A percentile compares a stretch with the other conserved stretches of the same genome.
These are phyloP conservation scores for Nettapus auritus DNA, from an alignment of 2,113 vertebrate genomes.

Conservation along the genomic window DNA sequence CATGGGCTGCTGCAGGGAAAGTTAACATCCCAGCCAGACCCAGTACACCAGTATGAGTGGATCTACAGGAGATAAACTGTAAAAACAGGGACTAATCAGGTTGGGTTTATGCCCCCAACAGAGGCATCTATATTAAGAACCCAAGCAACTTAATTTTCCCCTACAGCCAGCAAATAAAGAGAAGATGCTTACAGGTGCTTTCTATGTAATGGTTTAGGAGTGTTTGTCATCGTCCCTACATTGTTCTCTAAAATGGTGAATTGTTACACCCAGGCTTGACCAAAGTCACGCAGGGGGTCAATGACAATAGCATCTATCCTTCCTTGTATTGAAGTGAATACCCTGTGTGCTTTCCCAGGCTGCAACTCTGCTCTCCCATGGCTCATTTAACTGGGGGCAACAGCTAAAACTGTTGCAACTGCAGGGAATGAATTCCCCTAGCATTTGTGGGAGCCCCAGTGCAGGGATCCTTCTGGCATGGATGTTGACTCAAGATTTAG, in stretches of 20 bases:
- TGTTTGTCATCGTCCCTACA: too few relatives aligned
- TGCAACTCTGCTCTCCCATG: neutral
- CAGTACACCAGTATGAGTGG: too few relatives aligned
- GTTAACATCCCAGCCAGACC: too few relatives aligned
- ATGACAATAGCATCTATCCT: neutral
- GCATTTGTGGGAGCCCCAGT: neutral
- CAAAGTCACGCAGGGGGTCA: neutral
- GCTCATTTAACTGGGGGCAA: neutral
- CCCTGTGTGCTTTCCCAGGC: neutral
- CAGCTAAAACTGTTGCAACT: neutral
- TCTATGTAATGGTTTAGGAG: accelerated
- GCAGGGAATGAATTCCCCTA: neutral
- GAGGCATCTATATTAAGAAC: neutral
- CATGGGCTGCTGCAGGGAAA: too few relatives aligned
- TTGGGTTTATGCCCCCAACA: neutral
- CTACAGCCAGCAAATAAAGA: neutral
- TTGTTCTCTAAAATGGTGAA: neutral
- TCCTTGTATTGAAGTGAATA: neutral
- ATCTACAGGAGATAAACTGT: neutral
- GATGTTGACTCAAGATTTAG: neutral
- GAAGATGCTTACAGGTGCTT: neutral
- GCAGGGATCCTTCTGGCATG: neutral
- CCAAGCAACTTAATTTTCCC: neutral
- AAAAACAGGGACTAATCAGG: neutral
- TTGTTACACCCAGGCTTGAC: neutral